These are phyloP conservation scores for Drosophila infuscata DNA, from an alignment of 2,888 invertebrate species.

Conservation along the genomic window DNA sequence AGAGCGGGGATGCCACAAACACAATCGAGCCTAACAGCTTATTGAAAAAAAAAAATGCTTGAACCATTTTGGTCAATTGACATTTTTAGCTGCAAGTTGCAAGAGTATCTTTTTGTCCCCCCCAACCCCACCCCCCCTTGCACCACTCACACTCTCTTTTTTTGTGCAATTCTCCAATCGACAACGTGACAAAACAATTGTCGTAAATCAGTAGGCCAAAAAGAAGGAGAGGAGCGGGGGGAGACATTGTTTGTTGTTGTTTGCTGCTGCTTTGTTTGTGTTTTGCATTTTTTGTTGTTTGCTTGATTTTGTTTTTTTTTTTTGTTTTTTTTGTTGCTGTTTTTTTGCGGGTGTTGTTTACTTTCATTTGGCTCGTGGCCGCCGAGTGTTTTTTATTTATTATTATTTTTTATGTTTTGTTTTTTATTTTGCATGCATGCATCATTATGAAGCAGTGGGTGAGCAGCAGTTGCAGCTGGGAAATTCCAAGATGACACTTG, in stretches of 20 bases:
- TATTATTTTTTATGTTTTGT: background rate
- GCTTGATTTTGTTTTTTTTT: conserved; percentile 5
- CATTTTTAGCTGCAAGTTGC: conserved; percentile 62
- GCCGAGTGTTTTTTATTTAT: background rate
- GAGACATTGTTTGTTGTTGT: conserved; percentile 24
- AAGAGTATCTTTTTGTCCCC: background rate
- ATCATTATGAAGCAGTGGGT: conserved; percentile 13
- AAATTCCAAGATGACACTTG: conserved; percentile 39
- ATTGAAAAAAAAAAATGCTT: conserved; percentile 74
- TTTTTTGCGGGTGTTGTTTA: conserved; percentile 46
- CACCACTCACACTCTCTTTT: background rate
- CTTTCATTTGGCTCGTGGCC: conserved; percentile 79
- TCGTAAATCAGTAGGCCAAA: conserved; percentile 74
- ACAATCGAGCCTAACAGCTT: conserved; percentile 68
- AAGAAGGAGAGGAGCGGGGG: conserved; percentile 24
- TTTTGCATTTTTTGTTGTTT: conserved; percentile 48
- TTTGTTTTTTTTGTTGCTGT: conserved; percentile 15
- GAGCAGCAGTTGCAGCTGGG: conserved; percentile 4
- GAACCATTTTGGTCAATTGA: conserved; percentile 79
- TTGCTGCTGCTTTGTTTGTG: conserved; percentile 34
- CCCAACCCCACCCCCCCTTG: background rate
- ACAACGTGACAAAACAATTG: conserved; percentile 80
- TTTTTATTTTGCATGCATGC: background rate
- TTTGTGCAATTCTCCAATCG: conserved; percentile 47
- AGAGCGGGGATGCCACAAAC: background rate